Conservation (phyloP, 1,140 invertebrate species). For the Gryon sp. region DNA sequence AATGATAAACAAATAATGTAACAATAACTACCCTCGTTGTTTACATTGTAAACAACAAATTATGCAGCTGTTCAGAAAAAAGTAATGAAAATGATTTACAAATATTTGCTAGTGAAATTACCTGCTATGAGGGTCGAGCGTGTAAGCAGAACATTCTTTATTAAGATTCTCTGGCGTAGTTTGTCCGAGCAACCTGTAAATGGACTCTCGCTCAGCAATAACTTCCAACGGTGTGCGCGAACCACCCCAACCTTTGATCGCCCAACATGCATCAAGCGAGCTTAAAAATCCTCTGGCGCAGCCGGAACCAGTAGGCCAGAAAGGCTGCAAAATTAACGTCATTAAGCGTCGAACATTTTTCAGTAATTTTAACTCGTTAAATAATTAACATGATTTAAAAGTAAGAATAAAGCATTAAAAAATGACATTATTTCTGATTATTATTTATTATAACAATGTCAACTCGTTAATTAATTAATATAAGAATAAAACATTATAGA, state of each 20-base stretch:
- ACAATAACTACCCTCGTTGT: too few species aligned
- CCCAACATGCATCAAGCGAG: constrained; percentile 97
- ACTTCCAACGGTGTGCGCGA: constrained; percentile 87
- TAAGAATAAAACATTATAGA: too few species aligned
- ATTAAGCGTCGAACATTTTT: not conserved
- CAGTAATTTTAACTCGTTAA: too few species aligned
- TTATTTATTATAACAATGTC: too few species aligned
- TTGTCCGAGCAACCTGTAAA: constrained; percentile 94
- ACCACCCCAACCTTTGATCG: constrained; percentile 91
- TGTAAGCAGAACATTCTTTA: constrained; percentile 92
- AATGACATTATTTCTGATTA: too few species aligned
- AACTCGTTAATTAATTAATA: too few species aligned
- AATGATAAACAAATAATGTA: constrained; percentile 15
- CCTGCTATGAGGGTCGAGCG: constrained; percentile 92
- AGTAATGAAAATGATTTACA: not conserved
- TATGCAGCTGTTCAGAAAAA: not conserved
- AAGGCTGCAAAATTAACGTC: constrained; percentile 86
- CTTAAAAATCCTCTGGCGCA: constrained; percentile 98
- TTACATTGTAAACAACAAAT: too few species aligned
- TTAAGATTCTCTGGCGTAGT: constrained; percentile 97
- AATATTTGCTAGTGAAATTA: constrained; percentile 39
- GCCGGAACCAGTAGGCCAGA: constrained; percentile 99
- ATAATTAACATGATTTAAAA: too few species aligned
- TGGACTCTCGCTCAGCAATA: constrained; percentile 95
- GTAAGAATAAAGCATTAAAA: too few species aligned